phyloP scores from a whole-genome alignment of 2,797 vertebrate species.

The Pangasius larnaudii region DNA sequence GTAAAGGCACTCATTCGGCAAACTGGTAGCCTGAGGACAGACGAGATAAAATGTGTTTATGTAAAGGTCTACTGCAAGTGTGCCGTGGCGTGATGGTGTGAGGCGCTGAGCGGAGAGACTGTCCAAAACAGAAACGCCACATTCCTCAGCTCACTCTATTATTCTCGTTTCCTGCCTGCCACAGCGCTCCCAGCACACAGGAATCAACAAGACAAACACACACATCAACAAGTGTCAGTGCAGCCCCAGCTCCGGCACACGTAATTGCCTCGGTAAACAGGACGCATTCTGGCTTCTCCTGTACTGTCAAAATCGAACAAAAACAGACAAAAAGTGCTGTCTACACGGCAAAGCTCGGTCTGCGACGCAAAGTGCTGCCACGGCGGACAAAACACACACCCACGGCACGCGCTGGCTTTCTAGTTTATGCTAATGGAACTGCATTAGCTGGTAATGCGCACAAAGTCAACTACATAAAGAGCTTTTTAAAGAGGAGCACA shows the following conservation, averaged over 20 bases:
- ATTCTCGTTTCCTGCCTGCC: conserved; percentile 72
- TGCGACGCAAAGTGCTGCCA: background rate
- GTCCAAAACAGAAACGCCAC: conserved; percentile 70
- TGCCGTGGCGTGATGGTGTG: conserved; percentile 13
- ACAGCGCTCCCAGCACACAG: conserved; percentile 66
- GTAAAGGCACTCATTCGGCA: background rate
- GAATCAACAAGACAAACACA: conserved; percentile 75
- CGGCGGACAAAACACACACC: background rate
- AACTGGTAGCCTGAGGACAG: background rate
- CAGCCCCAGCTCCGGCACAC: conserved; percentile 6
- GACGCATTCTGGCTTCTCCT: conserved; percentile 25
- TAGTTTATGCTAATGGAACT: conserved; percentile 1
- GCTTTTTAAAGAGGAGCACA: background rate
- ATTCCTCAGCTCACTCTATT: conserved; percentile 74
- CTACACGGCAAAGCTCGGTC: background rate
- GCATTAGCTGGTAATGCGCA: conserved; percentile 19
- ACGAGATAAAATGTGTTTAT: background rate
- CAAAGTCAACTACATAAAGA: conserved; percentile 10
- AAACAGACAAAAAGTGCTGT: conserved; percentile 7
- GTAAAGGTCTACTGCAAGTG: conserved; percentile 10
- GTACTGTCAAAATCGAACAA: background rate
- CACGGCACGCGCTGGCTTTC: background rate
- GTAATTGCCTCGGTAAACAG: conserved; percentile 41
- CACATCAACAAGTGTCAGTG: conserved; percentile 65
- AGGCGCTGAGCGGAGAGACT: conserved; percentile 30